Evolutionary conservation across 1,140 invertebrate genomes (phyloP), one percentile per base, ranked within the genome.

Genomic region (Cheumatopsyche charites): DNA sequence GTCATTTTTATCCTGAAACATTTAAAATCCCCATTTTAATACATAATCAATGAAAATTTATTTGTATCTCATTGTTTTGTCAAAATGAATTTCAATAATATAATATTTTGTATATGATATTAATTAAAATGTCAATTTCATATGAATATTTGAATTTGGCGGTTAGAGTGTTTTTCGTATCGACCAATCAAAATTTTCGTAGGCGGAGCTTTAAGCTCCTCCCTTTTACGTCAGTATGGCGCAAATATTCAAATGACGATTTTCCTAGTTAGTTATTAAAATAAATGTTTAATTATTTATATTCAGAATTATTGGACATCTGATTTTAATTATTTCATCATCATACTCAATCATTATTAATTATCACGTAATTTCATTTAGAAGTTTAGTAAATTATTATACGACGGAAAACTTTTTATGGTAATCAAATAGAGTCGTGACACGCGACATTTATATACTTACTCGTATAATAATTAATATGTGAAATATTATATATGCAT

Each of bases 1-100:
- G 11, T 68, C 66, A 15, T 15, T 29, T 26, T 62, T 70, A n/a
- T 70, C 67, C 67, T 70, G 67, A 61, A 70, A 62, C 4, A 15
- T 9, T 42, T 21, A 36, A 15, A 3, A 36, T 4, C n/a, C 62
- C 19, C 5, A 25, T n/a, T 21, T n/a, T 62, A 62, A 62, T 21
- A 11, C 15, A 25, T 13, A n/a, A n/a, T n/a, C n/a, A n/a, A n/a
- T n/a, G n/a, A n/a, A n/a, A n/a, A n/a, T n/a, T n/a, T n/a, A n/a
- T n/a, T n/a, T n/a, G n/a, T n/a, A n/a, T n/a, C n/a, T n/a, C n/a
- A n/a, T n/a, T n/a, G n/a, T n/a, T n/a, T n/a, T n/a, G n/a, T n/a
- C n/a, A n/a, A n/a, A n/a, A n/a, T n/a, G n/a, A n/a, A n/a, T n/a
- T n/a, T n/a, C n/a, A n/a, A n/a, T n/a, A n/a, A n/a, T n/a, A n/a